These are phyloP conservation scores for Dione juno DNA, from an alignment of 2,888 invertebrate genomes.

Conservation along the genomic window DNA sequence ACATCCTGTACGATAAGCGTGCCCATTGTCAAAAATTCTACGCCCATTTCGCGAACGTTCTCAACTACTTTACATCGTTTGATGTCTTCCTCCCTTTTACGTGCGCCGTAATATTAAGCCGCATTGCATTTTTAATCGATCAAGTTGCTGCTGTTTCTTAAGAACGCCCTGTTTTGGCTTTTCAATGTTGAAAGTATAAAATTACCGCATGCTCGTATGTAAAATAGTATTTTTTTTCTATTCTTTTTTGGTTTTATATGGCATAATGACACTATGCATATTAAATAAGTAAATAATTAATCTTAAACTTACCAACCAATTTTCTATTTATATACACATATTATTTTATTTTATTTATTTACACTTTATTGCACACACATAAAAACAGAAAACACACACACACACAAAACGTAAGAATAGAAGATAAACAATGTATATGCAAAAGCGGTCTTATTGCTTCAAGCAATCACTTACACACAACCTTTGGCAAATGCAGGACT, in stretches of 20 bases:
- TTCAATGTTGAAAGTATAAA: background rate
- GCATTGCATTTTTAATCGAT: slow-evolving; percentile 28
- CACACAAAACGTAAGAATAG: no score
- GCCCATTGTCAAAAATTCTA: slow-evolving; percentile 40
- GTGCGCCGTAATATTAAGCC: slow-evolving; percentile 10
- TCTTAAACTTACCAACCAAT: no score
- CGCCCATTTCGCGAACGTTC: slow-evolving; percentile 35
- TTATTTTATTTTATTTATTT: no score
- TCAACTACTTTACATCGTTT: slow-evolving; percentile 33
- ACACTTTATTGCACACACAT: no score
- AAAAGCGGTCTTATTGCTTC: no score
- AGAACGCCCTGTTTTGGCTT: slow-evolving; percentile 8
- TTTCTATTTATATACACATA: no score
- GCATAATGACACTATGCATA: no score
- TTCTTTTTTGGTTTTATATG: background rate
- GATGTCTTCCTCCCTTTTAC: slow-evolving; percentile 40
- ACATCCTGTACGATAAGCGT: slow-evolving; percentile 39
- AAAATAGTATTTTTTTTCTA: slow-evolving; percentile 7
- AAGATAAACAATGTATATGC: no score
- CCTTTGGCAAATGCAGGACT: no score
- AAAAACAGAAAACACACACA: no score
- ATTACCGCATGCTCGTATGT: background rate
- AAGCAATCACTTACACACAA: no score
- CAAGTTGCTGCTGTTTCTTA: slow-evolving; percentile 13
- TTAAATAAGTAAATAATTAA: no score